Evolutionary conservation across 2,888 invertebrate species (phyloP), one percentile per base, ranked within the genome.

Genomic region (Drosophila barbarae): DNA sequence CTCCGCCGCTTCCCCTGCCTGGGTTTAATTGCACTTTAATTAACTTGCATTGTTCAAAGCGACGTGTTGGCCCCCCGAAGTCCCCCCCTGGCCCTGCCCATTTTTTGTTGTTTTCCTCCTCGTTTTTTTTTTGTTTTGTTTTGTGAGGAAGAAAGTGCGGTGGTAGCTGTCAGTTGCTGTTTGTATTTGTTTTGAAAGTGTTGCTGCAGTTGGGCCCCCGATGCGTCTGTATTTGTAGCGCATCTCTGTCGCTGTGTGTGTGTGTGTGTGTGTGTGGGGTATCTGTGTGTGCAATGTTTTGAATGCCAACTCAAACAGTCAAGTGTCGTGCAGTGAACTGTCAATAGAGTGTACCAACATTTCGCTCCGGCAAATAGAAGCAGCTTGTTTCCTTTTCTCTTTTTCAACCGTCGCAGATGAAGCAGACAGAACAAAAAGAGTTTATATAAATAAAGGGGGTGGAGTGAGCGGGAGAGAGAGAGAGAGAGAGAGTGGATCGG

Each of bases 251-350:
- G 5, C 5, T 26, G 10, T 42, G 9, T 47, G 7, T 28, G 23
- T 30, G 9, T 47, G 7, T 28, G 23, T 30, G 26, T 57, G 60
- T 44, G 54, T 54, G 71, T 53, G 57, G 54, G 65, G 57, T 35
- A 60, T 57, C 30, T 69, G 49, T 54, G 41, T 58, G 58, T 69
- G 71, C 71, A 72, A 70, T 79, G 78, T 71, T 79, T 77, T 81
- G 78, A 79, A 81, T 79, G 79, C 79, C 74, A 81, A 81, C 79
- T 78, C 79, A 80, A 80, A 80, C 81, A 80, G 81, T 80, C 79
- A 80, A 82, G 80, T 80, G 82, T 82, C 77, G 80, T 79, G 80
- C 82, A 82, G 80, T 81, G 79, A 80, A 82, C 79, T 80, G 82
- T 82, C 79, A 82, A 80, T 80, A 82, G 76, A 77, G 73, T 80